These are phyloP conservation scores for Trachymyrmex cornetzi DNA, from an alignment of 1,140 invertebrate species.

Conservation along the genomic window DNA sequence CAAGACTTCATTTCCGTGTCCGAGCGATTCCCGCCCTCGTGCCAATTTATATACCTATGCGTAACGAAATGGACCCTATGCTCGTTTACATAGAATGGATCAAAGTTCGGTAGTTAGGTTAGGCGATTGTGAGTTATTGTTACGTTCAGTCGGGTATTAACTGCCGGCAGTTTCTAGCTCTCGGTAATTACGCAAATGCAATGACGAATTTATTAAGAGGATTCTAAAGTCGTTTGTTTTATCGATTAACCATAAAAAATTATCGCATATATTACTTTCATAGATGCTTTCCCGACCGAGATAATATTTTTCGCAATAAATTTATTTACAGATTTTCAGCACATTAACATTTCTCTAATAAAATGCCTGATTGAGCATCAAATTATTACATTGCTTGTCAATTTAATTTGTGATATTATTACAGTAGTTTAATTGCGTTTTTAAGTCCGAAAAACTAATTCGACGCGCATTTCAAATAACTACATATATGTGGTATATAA, in stretches of 20 bases:
- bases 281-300: too few relatives aligned
- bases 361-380: too few relatives aligned
- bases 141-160: constrained; percentile 48
- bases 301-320: too few relatives aligned
- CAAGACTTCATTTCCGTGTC: constrained; percentile 86
- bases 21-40: constrained; percentile 78
- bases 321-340: not conserved
- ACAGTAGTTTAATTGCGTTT: too few relatives aligned
- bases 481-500: not conserved
- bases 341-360: too few relatives aligned
- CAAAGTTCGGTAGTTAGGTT: constrained; percentile 60
- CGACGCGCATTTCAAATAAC: too few relatives aligned
- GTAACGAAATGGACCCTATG: constrained; percentile 81
- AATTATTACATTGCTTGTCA: too few relatives aligned
- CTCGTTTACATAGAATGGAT: constrained; percentile 84
- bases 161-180: constrained; percentile 43
- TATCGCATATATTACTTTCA: too few relatives aligned
- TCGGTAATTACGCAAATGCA: constrained; percentile 28
- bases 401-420: too few relatives aligned
- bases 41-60: constrained; percentile 81
- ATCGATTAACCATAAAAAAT: too few relatives aligned
- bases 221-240: too few relatives aligned
- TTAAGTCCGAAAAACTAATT: too few relatives aligned
- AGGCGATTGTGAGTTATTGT: constrained; percentile 43
- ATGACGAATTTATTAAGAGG: not conserved